Base-by-base conservation (phyloP, 1,140 invertebrate genomes). In the Scaptodrosophila lebanonensis region DNA sequence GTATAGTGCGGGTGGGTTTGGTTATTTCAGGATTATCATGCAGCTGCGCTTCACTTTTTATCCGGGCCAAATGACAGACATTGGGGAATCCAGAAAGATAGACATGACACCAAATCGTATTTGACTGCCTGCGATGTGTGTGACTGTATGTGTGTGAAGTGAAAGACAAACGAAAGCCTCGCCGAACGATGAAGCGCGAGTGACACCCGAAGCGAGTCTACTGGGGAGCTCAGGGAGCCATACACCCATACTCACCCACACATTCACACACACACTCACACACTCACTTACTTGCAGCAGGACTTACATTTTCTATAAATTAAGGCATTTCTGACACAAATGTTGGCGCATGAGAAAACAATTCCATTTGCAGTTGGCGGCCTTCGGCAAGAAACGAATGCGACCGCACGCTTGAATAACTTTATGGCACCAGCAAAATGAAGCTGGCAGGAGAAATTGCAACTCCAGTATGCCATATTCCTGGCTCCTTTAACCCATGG, bases 271-370 rank as follows among this genome's bases (percentile, higher is more conserved):
- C 8, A 25, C 8, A 25, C 22, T 3, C 3, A 25, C 22, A 4
- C n/a, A n/a, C n/a, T n/a, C n/a, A n/a, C n/a, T n/a, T n/a, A n/a
- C 22, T 25, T 25, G 22, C 3, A 25, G 8, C 22, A 8, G 3
- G 8, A 25, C 3, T 73, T 68, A 73, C 60, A 82, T 79, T 79
- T 69, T 64, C 68, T 72, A 77, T 77, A 73, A 77, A 68, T 77
- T 79, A 61, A 61, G 65, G 68, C 68, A 39, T 59, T 66, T 66
- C 62, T 66, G 63, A 66, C 63, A 66, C 63, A 66, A 66, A 58
- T 66, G 62, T 44, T 49, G 63, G 16, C 17, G 27, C 16, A 25
- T 27, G 49, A 22, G 62, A 67, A 71, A 77, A 72, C 71, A 75
- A 76, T 76, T 70, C 57, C 62, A 70, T 76, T 76, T 76, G 63